Evolutionary conservation across 2,113 vertebrate genomes (phyloP).

Genomic region (Noctilio leporinus): DNA sequence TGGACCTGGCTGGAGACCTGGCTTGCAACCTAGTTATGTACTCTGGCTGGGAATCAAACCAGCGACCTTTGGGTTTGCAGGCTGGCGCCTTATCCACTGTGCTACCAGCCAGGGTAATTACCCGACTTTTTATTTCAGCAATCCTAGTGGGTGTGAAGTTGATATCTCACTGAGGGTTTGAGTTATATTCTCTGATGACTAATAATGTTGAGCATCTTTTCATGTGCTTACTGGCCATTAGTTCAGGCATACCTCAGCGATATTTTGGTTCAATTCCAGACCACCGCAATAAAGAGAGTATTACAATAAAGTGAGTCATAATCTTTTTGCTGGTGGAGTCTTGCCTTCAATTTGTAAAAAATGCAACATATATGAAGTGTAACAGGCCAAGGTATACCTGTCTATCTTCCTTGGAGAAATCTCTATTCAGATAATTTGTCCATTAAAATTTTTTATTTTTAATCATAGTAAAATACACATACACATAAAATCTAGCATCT

Average conservation of each 20-base stretch:
- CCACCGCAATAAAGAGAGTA: not conserved
- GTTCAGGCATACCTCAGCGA: not conserved
- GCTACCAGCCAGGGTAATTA: no score
- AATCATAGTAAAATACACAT: not conserved
- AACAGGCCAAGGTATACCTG: not conserved
- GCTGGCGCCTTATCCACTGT: no score
- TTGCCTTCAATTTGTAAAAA: not conserved
- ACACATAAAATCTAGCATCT: not conserved
- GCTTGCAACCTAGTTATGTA: no score
- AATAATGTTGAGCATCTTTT: not conserved
- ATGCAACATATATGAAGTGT: not conserved
- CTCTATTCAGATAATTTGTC: not conserved
- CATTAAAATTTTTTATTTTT: not conserved
- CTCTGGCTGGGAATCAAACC: no score
- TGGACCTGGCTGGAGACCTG: no score
- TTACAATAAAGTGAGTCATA: not conserved
- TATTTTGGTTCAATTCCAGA: not conserved
- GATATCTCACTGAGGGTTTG: not conserved
- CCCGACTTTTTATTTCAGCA: not conserved
- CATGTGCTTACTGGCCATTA: not conserved
- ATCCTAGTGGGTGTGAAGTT: not conserved
- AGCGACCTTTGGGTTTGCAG: no score
- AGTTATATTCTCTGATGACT: not conserved
- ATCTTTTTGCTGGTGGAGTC: not conserved
- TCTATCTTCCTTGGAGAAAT: not conserved